Percentiles rank a stretch among this genome's conserved stretches.
phyloP scores from a whole-genome alignment of 1,140 invertebrate genomes.

The Brachionus rubens region DNA sequence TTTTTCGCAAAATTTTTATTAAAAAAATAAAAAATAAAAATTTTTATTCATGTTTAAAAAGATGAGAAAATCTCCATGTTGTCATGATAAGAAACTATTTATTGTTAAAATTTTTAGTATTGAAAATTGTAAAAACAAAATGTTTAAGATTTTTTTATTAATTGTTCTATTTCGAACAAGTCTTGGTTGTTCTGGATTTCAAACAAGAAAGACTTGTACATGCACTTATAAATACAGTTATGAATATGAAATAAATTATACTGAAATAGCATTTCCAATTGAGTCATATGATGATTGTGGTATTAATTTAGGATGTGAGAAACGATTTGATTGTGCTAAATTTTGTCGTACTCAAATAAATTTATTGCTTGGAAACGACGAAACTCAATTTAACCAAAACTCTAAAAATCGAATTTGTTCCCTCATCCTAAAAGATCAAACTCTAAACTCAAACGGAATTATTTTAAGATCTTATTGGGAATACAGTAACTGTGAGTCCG shows the following conservation, averaged over 20 bases:
- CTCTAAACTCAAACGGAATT: neutral
- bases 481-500: neutral
- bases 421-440: neutral
- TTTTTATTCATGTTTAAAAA: too few species aligned
- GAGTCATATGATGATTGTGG: slow-evolving; percentile 24
- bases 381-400: neutral
- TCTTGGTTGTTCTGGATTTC: neutral
- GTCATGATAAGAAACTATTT: too few species aligned
- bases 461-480: neutral
- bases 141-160: neutral
- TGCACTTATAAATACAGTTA: neutral
- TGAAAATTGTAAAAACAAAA: neutral
- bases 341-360: neutral
- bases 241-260: neutral
- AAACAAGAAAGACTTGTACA: neutral
- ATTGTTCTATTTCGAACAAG: neutral
- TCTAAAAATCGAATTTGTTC: neutral
- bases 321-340: neutral
- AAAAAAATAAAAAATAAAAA: too few species aligned
- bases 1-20: too few species aligned
- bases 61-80: too few species aligned
- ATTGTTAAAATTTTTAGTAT: too few species aligned
- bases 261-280: neutral
- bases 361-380: neutral
- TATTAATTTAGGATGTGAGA: neutral